Percentiles rank a stretch among this genome's conserved stretches.
Evolutionary conservation across 1,140 invertebrate species (phyloP).

Genomic region (Drosophila rufa): DNA sequence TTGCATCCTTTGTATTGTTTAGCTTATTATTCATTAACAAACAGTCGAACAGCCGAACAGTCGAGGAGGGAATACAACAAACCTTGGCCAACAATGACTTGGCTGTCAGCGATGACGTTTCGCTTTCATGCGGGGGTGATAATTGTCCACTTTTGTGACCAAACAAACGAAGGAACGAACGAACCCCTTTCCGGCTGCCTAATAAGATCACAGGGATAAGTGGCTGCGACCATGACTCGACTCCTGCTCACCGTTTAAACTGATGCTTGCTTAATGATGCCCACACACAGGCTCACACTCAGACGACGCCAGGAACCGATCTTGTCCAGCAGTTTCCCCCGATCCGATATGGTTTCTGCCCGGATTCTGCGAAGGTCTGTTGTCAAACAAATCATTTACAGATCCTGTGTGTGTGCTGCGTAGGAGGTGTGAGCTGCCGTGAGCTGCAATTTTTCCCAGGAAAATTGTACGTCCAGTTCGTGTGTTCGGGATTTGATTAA

Average conservation of each 20-base stretch:
- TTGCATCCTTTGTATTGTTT: slow-evolving; percentile 54
- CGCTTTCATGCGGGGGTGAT: slow-evolving; percentile 69
- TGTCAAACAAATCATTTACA: slow-evolving; percentile 79
- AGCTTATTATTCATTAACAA: slow-evolving; percentile 74
- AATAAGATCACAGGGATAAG: slow-evolving; percentile 77
- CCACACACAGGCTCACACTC: slow-evolving; percentile 42
- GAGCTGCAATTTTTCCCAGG: slow-evolving; percentile 69
- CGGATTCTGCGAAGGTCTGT: slow-evolving; percentile 63
- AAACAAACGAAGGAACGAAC: slow-evolving; percentile 3
- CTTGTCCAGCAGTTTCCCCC: slow-evolving; percentile 48
- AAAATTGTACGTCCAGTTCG: slow-evolving; percentile 38
- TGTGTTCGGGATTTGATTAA: slow-evolving; percentile 40
- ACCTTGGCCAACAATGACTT: slow-evolving; percentile 50
- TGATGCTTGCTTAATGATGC: slow-evolving; percentile 52
- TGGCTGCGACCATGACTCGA: slow-evolving; percentile 62
- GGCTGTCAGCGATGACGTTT: slow-evolving; percentile 77
- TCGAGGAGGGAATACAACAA: slow-evolving; percentile 20
- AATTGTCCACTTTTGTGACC: slow-evolving; percentile 68
- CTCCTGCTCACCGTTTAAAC: slow-evolving; percentile 42
- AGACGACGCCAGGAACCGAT: slow-evolving; percentile 45
- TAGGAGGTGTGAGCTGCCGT: slow-evolving; percentile 73
- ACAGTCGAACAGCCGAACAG: slow-evolving; percentile 7
- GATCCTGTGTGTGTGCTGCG: slow-evolving; percentile 23
- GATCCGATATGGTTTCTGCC: slow-evolving; percentile 29
- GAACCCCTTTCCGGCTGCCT: slow-evolving; percentile 39